phyloP scores from a whole-genome alignment of 2,888 invertebrate genomes.

The Eupithecia subfuscata region DNA sequence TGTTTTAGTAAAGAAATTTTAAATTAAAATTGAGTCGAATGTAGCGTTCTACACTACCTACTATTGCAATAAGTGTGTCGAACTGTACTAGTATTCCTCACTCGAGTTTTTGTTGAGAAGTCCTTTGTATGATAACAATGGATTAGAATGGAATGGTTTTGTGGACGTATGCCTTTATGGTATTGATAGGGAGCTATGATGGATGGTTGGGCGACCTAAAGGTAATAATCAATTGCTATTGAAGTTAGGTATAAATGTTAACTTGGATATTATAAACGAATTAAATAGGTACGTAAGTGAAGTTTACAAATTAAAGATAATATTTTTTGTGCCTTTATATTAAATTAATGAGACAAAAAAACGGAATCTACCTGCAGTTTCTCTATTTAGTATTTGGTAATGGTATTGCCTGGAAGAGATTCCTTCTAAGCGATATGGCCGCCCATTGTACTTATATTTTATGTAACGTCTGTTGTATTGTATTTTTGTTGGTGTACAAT shows the following conservation, averaged over 20 bases:
- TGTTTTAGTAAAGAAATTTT: too few species aligned
- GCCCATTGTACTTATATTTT: too few species aligned
- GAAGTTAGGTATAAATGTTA: background rate
- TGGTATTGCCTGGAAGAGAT: too few species aligned
- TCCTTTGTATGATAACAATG: constrained; percentile 9
- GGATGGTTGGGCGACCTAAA: constrained; percentile 3
- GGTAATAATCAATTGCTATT: background rate
- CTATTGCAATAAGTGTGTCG: background rate
- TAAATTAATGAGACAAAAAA: too few species aligned
- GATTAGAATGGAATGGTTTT: constrained; percentile 12
- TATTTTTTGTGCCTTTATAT: too few species aligned
- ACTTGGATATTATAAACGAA: background rate
- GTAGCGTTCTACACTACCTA: background rate
- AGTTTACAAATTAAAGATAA: background rate
- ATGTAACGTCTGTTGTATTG: too few species aligned
- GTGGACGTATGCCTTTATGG: constrained; percentile 16
- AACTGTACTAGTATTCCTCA: background rate
- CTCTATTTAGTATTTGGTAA: too few species aligned
- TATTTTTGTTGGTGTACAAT: too few species aligned
- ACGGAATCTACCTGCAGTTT: too few species aligned
- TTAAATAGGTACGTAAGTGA: background rate
- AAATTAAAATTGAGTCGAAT: too few species aligned
- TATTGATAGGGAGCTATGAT: constrained; percentile 12
- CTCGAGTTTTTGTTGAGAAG: constrained; percentile 12
- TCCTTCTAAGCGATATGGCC: too few species aligned